Base-by-base conservation (phyloP, 2,888 invertebrate species). In the Nomada fabriciana region DNA sequence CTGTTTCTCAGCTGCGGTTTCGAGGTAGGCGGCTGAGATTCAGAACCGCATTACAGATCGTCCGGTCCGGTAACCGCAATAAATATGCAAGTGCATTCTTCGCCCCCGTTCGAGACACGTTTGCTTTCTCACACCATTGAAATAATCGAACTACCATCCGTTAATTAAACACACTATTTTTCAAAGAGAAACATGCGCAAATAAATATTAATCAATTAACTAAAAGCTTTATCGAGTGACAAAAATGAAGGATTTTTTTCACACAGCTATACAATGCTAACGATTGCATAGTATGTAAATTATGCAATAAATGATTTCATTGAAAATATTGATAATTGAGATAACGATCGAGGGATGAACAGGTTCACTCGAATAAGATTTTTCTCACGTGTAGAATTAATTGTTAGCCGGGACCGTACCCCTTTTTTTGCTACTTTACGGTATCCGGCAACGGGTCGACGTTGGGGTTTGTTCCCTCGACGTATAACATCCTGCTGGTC, bases 401-500 rank as follows among this genome's bases (percentile, higher is more conserved):
- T 2, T 23, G 15, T 3, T 36, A 43, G 7, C 36, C 36, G 7
- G 23, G 59, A 55, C 57, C 63, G 55, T 47, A 47, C 36, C 72
- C 64, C 79, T 77, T 80, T 78, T 76, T 65, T 68, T 60, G 72
- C 64, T 73, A 82, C 83, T 86, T 83, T 77, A 79, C 55, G 83
- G 76, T 75, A 87, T 87, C 87, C 85, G 85, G 84, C 73, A 75
- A 67, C 71, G 74, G 68, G 75, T 83, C 78, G 80, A 36, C 60
- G 60, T 76, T 83, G 83, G 84, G 85, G 82, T 64, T 77, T 76
- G 80, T 77, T 86, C 86, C 80, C 75, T 80, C 80, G 76, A 75
- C 72, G 76, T 80, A 85, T 88, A 86, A 83, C 84, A 83, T 89
- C 82, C 79, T 80, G 82, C 72, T 80, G 80, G 85, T 85, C 86